These are phyloP conservation scores for Phrynocephalus versicolor DNA, from an alignment of 2,113 vertebrate species.

Conservation along the genomic window DNA sequence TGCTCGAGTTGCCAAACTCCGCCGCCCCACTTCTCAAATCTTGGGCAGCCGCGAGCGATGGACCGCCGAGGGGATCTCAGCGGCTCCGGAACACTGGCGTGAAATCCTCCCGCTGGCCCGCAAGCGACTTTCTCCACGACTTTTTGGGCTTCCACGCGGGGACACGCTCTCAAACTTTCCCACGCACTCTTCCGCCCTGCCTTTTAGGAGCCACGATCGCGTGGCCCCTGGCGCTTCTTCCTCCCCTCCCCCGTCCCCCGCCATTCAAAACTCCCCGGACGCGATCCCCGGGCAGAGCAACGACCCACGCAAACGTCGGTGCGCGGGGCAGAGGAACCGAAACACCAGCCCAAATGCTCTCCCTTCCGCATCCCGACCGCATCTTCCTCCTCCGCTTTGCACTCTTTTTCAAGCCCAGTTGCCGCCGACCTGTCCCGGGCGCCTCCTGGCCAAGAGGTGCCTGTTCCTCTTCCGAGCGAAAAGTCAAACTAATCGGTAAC, in stretches of 20 bases:
- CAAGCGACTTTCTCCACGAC: neutral
- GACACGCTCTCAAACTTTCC: slow-evolving; percentile 16
- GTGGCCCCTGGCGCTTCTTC: neutral
- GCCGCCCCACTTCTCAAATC: no score
- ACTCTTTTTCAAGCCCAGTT: neutral
- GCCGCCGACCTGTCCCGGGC: neutral
- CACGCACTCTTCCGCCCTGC: neutral
- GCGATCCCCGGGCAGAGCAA: neutral
- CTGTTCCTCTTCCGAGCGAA: neutral
- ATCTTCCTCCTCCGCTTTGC: neutral
- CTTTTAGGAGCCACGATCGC: no score
- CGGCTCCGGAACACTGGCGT: neutral
- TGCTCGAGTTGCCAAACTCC: neutral
- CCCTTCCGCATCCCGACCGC: neutral
- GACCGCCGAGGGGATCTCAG: neutral
- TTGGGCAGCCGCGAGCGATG: neutral
- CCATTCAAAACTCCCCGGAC: no score
- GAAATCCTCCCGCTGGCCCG: neutral
- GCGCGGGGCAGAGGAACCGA: no score
- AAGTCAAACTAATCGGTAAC: neutral
- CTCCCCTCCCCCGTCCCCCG: no score
- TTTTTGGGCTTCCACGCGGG: neutral
- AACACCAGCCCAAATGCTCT: neutral
- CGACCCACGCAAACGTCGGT: neutral
- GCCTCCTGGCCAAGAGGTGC: neutral